A percentile compares a stretch with the other conserved stretches of the same genome.
Conservation (phyloP, 2,797 vertebrate genomes). For the Syndactyla subalaris region DNA sequence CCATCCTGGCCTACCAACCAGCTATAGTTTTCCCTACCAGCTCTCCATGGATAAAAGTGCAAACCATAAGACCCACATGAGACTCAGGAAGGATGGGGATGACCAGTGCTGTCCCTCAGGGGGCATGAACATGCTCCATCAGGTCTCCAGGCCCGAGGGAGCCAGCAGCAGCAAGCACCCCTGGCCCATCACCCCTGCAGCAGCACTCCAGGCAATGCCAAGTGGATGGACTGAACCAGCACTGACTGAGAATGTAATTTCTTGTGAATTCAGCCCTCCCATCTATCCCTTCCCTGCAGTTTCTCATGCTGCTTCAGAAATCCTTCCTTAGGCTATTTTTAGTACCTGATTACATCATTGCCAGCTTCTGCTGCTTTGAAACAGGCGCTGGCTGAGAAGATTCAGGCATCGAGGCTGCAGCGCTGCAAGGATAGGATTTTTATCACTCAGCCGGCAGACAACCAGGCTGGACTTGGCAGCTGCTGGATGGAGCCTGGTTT, state of each 20-base stretch:
- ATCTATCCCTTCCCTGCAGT: neutral
- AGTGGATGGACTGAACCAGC: neutral
- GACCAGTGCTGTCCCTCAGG: neutral
- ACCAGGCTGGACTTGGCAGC: neutral
- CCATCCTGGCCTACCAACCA: neutral
- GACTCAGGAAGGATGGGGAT: neutral
- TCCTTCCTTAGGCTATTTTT: slow-evolving; percentile 47
- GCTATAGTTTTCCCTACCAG: neutral
- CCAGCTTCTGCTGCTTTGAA: neutral
- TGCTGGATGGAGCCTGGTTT: neutral
- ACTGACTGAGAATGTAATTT: neutral
- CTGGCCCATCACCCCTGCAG: neutral
- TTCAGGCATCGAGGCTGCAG: neutral
- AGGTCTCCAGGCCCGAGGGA: neutral
- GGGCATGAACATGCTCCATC: neutral
- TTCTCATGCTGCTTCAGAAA: slow-evolving; percentile 26
- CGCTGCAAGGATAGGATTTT: neutral
- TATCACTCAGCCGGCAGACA: neutral
- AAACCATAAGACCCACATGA: neutral
- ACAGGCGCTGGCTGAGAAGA: neutral
- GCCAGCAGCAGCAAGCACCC: neutral
- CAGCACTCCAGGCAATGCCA: neutral
- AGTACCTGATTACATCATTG: slow-evolving; percentile 46
- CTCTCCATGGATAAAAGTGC: neutral
- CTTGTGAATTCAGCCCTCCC: neutral